These are phyloP conservation scores for Melitaea athalia DNA, from an alignment of 2,888 invertebrate species.

Conservation along the genomic window DNA sequence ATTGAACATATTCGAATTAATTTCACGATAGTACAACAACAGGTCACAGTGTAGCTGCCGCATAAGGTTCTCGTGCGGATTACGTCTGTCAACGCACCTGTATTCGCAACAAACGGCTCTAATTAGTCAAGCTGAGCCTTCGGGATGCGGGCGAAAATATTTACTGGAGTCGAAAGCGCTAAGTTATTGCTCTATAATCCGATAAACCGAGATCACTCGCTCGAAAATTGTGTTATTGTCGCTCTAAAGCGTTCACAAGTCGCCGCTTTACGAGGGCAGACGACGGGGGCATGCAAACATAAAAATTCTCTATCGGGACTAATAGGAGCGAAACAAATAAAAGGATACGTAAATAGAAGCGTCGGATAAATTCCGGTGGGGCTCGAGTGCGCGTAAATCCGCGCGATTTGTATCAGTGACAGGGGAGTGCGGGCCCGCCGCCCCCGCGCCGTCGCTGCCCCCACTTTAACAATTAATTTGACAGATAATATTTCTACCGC, in stretches of 20 bases:
- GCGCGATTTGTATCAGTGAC: slow-evolving; percentile 83
- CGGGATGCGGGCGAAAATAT: slow-evolving; percentile 68
- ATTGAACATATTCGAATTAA: not conserved
- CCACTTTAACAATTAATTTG: slow-evolving; percentile 73
- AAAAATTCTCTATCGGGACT: slow-evolving; percentile 82
- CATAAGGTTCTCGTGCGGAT: slow-evolving; percentile 52
- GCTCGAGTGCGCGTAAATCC: slow-evolving; percentile 81
- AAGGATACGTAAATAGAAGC: slow-evolving; percentile 82
- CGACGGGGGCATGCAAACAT: slow-evolving; percentile 77
- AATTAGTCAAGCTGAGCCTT: slow-evolving; percentile 71
- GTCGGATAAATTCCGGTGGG: slow-evolving; percentile 80
- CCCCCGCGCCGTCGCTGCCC: slow-evolving; percentile 42
- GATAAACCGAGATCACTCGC: slow-evolving; percentile 72
- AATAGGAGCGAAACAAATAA: slow-evolving; percentile 82
- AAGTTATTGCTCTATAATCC: slow-evolving; percentile 77
- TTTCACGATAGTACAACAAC: slow-evolving; percentile 16
- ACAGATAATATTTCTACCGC: slow-evolving; percentile 57
- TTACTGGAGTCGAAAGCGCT: slow-evolving; percentile 63
- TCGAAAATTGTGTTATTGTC: slow-evolving; percentile 75
- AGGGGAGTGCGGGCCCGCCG: slow-evolving; percentile 62
- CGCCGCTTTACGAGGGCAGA: slow-evolving; percentile 78
- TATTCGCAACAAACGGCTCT: slow-evolving; percentile 61
- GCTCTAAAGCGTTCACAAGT: slow-evolving; percentile 78
- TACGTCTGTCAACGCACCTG: slow-evolving; percentile 71
- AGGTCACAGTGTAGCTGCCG: slow-evolving; percentile 26